Evolutionary conservation across 2,888 invertebrate genomes (phyloP), one percentile per base, ranked within the genome.

Genomic region (Choristoneura rosaceana): DNA sequence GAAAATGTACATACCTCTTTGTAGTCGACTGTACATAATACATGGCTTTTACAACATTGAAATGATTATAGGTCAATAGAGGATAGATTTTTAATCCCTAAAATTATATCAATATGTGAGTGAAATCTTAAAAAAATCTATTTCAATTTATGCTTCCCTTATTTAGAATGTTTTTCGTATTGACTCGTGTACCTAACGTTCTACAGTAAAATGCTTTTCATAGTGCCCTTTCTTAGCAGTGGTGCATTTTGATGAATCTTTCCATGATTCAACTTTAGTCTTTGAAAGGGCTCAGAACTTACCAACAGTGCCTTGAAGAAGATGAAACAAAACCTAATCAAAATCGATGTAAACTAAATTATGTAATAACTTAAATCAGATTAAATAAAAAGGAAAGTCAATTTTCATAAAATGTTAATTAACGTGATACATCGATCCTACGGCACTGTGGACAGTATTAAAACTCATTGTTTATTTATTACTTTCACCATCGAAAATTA

Each of bases 371-470:
- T 14, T 15, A 50, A 50, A 50, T 17, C 7, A 3, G 52, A 17
- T 52, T 8, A 7, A 17, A n/a, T n/a, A n/a, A 17, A 52, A 17
- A 52, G 41, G 43, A 43, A 9, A 25, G 14, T 15, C 8, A 45
- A 14, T n/a, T 25, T 25, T 9, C 9, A 14, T 45, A 62, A 25
- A 1, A 0, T 43, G 17, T 61, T 12, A 41, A 61, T 45, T 41
- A 25, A 17, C 9, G 10, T 63, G 62, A 47, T 59, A 38, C 14
- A 59, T 38, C n/a, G n/a, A n/a, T n/a, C 3, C 38, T 8, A 55
- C 5, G 14, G 50, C 66, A 41, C 17, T 71, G 62, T 41, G 25
- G 66, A 59, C 67, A 68, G 71, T 71, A 71, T 71, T 71, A 70
- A 45, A 67, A 55, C 47, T 55, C 55, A 52, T 63, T 60, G 59